phyloP scores from a whole-genome alignment of 2,888 invertebrate genomes.

The Rhamphomyia laevipes region DNA sequence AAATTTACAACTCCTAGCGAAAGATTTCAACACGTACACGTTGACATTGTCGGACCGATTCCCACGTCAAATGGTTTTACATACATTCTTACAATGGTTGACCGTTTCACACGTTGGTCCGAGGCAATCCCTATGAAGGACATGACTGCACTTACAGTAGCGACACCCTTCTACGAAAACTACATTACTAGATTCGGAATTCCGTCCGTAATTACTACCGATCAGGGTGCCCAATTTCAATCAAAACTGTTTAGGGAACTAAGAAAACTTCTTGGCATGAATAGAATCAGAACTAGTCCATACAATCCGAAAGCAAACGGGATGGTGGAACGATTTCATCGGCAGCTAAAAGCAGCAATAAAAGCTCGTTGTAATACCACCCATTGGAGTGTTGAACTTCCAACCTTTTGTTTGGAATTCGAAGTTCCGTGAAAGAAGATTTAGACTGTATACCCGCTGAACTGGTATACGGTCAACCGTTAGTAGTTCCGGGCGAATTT shows the following conservation, averaged over 20 bases:
- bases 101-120: too few species aligned
- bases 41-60: not conserved
- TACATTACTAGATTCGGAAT: not conserved
- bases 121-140: too few species aligned
- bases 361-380: not conserved
- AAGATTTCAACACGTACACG: not conserved
- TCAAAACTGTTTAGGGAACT: not conserved
- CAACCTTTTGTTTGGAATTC: not conserved
- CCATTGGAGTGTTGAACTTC: not conserved
- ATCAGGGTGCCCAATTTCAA: not conserved
- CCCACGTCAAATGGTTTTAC: too few species aligned
- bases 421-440: constrained; percentile 3
- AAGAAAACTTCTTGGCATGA: not conserved
- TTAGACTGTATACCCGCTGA: constrained; percentile 5
- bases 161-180: not conserved
- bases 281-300: not conserved
- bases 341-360: not conserved
- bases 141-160: too few species aligned
- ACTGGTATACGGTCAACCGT: constrained; percentile 6
- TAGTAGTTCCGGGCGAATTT: not conserved
- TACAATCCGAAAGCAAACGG: constrained; percentile 2
- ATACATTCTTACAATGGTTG: too few species aligned
- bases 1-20: not conserved
- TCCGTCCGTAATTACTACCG: not conserved
- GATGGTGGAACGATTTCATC: not conserved